Percentiles rank a stretch among this genome's conserved stretches.
Evolutionary conservation across 2,113 vertebrate genomes (phyloP).

Genomic region (Pelodiscus sinensis): DNA sequence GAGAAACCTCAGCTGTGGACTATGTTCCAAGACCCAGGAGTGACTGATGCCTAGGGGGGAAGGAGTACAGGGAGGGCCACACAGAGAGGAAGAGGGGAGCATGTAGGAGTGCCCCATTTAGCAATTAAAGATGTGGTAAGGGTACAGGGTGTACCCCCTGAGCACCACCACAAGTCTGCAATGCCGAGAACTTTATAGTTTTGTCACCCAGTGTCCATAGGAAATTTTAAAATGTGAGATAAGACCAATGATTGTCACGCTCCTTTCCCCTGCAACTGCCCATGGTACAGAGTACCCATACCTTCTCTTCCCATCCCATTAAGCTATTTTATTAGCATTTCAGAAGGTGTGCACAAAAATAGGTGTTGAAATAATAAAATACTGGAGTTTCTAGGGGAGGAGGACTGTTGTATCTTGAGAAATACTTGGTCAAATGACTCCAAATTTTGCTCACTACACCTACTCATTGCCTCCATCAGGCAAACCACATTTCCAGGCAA

Average conservation of each 20-base stretch:
- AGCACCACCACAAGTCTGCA: no score
- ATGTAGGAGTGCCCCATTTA: no score
- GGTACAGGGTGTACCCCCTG: no score
- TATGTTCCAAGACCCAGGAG: neutral
- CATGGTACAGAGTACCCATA: neutral
- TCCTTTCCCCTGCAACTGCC: neutral
- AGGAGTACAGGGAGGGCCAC: no score
- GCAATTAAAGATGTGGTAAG: no score
- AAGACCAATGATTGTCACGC: neutral
- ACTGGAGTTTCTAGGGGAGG: neutral
- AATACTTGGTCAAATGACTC: neutral
- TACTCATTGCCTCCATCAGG: neutral
- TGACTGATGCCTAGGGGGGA: no score
- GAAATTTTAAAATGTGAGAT: neutral
- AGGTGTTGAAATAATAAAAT: neutral
- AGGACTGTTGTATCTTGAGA: neutral
- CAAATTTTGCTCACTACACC: neutral
- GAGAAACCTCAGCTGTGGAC: neutral
- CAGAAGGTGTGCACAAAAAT: neutral
- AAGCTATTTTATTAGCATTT: neutral
- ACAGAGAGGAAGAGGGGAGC: no score
- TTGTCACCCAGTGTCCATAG: neutral
- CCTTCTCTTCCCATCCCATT: neutral
- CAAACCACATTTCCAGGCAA: neutral
- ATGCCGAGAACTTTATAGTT: neutral